phyloP scores from a whole-genome alignment of 2,888 invertebrate species.

The Lepidocyrtoides sp. region DNA sequence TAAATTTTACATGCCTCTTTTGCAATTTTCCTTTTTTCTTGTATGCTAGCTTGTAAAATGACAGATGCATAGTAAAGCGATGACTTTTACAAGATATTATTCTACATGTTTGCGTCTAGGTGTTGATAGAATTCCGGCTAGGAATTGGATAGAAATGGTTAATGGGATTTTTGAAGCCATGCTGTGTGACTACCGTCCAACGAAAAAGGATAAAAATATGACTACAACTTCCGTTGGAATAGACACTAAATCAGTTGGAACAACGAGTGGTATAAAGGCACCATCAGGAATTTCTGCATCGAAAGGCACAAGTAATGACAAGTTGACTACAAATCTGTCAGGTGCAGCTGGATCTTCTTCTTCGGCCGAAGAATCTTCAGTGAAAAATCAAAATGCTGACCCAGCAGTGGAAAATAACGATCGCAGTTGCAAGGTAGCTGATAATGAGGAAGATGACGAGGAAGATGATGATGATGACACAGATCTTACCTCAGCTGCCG shows the following conservation, averaged over 20 bases:
- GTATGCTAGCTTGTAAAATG: not conserved
- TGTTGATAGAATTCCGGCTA: constrained; percentile 83
- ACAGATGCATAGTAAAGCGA: too few species aligned
- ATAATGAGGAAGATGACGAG: constrained; percentile 59
- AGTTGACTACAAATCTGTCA: constrained; percentile 4
- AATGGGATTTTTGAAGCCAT: constrained; percentile 83
- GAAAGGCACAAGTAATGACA: constrained; percentile 28
- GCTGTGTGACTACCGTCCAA: constrained; percentile 72
- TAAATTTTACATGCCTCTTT: too few species aligned
- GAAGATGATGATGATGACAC: constrained; percentile 89
- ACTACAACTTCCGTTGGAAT: not conserved
- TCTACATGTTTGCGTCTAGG: constrained; percentile 64
- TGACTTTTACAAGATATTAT: not conserved
- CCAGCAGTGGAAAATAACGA: constrained; percentile 63
- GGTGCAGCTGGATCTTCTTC: constrained; percentile 31
- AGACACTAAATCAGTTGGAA: constrained; percentile 30
- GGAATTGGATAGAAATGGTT: constrained; percentile 84
- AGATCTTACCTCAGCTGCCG: constrained; percentile 93
- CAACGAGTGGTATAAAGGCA: not conserved
- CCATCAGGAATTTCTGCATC: constrained; percentile 20
- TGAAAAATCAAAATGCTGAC: constrained; percentile 48
- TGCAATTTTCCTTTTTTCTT: too few species aligned
- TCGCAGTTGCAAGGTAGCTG: constrained; percentile 14
- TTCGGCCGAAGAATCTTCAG: not conserved
- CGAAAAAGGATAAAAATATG: constrained; percentile 41